Percentiles rank a stretch among this genome's conserved stretches.
These are phyloP conservation scores for chimpanzee (Pan troglodytes) DNA, from an alignment of 2,113 vertebrate species.

Conservation along the genomic window NHGRI_mPanTro3-v2.1_pri NC_072417.2:60528001-60528500, in stretches of 20 bases:
- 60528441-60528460: background rate
- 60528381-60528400: background rate
- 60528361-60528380: background rate
- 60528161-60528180: too few relatives aligned
- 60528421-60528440: background rate
- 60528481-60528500: background rate
- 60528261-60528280: background rate
- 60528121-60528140: too few relatives aligned
- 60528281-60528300: background rate
- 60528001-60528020: too few relatives aligned
- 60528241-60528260: background rate
- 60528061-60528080: too few relatives aligned
- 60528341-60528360: background rate
- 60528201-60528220: background rate
- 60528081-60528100: too few relatives aligned
- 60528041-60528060: too few relatives aligned
- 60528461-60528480: background rate
- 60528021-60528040: too few relatives aligned
- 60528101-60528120: too few relatives aligned
- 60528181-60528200: background rate
- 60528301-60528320: background rate
- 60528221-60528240: background rate
- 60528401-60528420: fast-evolving
- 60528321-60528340: background rate
- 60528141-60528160: too few relatives aligned